Evolutionary conservation across 2,113 vertebrate species (phyloP).

Genomic region (Eretmochelys imbricata): DNA sequence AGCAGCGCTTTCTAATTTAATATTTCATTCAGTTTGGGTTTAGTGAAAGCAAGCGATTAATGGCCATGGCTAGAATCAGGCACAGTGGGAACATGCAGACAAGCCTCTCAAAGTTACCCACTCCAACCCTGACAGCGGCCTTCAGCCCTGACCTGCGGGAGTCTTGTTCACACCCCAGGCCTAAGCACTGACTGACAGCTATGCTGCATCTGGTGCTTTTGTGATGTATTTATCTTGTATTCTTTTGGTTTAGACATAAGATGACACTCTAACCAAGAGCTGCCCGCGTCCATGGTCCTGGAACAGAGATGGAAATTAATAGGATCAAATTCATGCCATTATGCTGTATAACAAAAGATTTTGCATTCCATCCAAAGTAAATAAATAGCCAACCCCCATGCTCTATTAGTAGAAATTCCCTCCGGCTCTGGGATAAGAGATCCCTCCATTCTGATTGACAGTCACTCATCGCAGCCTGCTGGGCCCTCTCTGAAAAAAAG

Average conservation of each 20-base stretch:
- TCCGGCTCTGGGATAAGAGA: too few relatives aligned
- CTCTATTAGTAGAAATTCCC: too few relatives aligned
- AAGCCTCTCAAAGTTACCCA: neutral
- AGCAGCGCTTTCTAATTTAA: neutral
- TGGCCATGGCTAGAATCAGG: neutral
- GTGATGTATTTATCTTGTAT: neutral
- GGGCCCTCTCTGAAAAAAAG: neutral
- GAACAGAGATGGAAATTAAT: too few relatives aligned
- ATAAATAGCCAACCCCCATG: too few relatives aligned
- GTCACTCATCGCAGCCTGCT: neutral
- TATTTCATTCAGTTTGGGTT: neutral
- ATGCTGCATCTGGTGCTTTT: neutral
- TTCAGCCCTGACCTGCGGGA: neutral
- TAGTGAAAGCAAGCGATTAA: neutral
- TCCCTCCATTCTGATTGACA: neutral
- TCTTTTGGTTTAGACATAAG: neutral
- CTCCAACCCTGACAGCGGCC: neutral
- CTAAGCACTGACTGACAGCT: neutral
- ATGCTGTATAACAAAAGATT: too few relatives aligned
- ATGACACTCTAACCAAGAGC: neutral
- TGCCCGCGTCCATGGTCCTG: too few relatives aligned
- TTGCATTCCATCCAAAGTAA: too few relatives aligned
- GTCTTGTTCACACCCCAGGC: neutral
- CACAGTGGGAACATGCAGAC: neutral
- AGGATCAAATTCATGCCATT: too few relatives aligned